phyloP scores from a whole-genome alignment of 2,113 vertebrate species.

The Elephantulus edwardii region DNA sequence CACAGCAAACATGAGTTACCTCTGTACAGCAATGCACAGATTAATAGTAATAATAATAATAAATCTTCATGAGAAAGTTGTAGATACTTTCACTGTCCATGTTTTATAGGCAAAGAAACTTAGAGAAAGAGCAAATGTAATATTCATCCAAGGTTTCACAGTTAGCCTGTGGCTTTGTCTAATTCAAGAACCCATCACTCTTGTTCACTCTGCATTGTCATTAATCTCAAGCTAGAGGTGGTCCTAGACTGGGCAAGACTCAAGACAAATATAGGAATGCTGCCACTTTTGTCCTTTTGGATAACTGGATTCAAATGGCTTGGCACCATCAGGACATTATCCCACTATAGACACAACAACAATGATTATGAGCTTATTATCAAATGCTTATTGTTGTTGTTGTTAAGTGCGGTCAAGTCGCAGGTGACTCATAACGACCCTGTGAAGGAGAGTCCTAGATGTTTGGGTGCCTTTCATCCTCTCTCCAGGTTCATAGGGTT shows the following conservation, averaged over 20 bases:
- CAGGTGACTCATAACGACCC: too few species aligned
- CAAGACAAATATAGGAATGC: not conserved
- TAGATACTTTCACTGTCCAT: not conserved
- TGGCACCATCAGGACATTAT: not conserved
- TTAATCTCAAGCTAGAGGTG: not conserved
- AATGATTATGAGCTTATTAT: constrained; percentile 15
- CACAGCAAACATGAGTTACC: too few species aligned
- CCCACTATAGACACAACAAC: not conserved
- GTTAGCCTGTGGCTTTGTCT: too few species aligned
- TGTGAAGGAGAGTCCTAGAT: too few species aligned
- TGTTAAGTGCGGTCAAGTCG: too few species aligned
- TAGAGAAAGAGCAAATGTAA: not conserved
- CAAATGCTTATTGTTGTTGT: too few species aligned
- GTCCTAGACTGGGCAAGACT: not conserved
- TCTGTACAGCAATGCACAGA: too few species aligned
- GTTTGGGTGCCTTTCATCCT: too few species aligned
- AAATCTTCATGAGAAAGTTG: too few species aligned
- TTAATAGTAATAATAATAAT: too few species aligned
- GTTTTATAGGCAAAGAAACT: not conserved
- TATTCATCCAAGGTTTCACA: not conserved
- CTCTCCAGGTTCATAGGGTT: too few species aligned
- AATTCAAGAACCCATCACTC: not conserved
- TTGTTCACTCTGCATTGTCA: not conserved
- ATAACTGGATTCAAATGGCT: not conserved
- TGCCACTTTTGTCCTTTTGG: not conserved